Percentiles rank a stretch among this genome's conserved stretches.
Conservation (phyloP, 2,888 invertebrate genomes). For the Orthosia incerta region DNA sequence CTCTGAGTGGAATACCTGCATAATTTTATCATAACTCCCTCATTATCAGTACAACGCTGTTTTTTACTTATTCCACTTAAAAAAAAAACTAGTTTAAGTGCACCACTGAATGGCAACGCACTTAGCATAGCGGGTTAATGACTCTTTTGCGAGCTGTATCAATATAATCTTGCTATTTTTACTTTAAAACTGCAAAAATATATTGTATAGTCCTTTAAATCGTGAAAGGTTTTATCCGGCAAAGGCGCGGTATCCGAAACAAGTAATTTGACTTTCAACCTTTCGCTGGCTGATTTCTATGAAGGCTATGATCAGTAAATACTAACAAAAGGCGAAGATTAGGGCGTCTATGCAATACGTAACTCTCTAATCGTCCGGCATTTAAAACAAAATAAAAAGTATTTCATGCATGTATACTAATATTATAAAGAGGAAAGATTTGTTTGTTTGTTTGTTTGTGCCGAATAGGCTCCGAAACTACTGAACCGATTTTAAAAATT, state of each 20-base stretch:
- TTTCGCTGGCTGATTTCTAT: not conserved
- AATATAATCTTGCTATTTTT: constrained; percentile 1
- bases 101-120: constrained; percentile 6
- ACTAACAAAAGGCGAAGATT: not conserved
- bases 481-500: too few species aligned
- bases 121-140: constrained; percentile 6
- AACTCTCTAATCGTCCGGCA: too few species aligned
- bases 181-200: not conserved
- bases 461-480: too few species aligned
- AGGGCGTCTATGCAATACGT: too few species aligned
- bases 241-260: not conserved
- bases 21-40: not conserved
- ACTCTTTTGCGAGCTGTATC: constrained; percentile 3
- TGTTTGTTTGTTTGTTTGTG: too few species aligned
- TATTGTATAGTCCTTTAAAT: not conserved
- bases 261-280: not conserved
- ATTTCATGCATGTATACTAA: too few species aligned
- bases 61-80: not conserved
- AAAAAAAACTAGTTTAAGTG: not conserved
- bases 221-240: not conserved
- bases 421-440: too few species aligned
- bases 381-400: too few species aligned
- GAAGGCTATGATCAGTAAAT: not conserved
- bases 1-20: not conserved
- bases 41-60: not conserved